Percentiles rank a stretch among this genome's conserved stretches.
phyloP scores from a whole-genome alignment of 2,113 vertebrate species.

The Microtus oregoni region DNA sequence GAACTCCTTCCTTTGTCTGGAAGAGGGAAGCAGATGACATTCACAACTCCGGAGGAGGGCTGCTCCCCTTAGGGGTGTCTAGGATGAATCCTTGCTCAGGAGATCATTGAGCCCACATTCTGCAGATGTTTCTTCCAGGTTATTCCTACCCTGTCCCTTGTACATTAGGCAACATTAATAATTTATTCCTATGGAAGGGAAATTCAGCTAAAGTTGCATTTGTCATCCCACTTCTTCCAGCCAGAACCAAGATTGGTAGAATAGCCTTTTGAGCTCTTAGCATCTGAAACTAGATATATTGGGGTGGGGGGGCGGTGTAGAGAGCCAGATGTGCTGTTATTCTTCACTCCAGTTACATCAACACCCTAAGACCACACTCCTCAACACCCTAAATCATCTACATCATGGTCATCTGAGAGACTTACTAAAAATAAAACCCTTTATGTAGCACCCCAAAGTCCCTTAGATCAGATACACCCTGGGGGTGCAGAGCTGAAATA shows the following conservation, averaged over 20 bases:
- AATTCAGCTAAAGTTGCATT: neutral
- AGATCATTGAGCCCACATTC: neutral
- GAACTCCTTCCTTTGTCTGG: conserved; percentile 22
- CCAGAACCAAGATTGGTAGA: neutral
- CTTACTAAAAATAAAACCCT: neutral
- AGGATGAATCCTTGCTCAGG: neutral
- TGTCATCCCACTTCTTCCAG: neutral
- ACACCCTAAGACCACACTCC: neutral
- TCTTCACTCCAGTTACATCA: neutral
- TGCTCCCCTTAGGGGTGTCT: neutral
- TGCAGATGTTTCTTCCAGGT: neutral
- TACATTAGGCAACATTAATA: neutral
- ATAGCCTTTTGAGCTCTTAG: neutral
- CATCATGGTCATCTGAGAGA: neutral
- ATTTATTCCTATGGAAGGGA: neutral
- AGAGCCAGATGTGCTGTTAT: neutral
- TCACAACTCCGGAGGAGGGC: neutral
- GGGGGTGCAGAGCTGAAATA: neutral
- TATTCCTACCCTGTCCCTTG: neutral
- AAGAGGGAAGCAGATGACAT: neutral
- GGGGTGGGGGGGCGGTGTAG: too few relatives aligned
- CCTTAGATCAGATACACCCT: neutral
- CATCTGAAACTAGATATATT: neutral
- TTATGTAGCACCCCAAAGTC: neutral
- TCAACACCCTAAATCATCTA: neutral